Conservation (phyloP, 2,113 vertebrate species). For the Aptenodytes patagonicus region DNA sequence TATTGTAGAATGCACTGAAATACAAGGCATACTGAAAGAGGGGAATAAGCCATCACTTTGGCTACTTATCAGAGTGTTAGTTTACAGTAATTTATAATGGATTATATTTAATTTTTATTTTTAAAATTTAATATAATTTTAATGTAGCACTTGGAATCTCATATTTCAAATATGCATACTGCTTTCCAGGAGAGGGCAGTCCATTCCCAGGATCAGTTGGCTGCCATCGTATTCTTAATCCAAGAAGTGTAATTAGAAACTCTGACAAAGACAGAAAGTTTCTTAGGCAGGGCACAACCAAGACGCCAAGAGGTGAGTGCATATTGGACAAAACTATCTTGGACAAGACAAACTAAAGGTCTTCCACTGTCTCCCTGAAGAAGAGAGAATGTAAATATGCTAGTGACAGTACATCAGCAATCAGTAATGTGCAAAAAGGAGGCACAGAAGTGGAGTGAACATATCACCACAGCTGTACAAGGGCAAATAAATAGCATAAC, state of each 20-base stretch:
- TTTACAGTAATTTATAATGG: not conserved
- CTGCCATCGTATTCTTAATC: constrained; percentile 64
- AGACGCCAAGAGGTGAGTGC: constrained; percentile 82
- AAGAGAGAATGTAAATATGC: not conserved
- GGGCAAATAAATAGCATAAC: not conserved
- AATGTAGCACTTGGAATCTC: not conserved
- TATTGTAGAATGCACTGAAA: not conserved
- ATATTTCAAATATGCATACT: rapidly evolving
- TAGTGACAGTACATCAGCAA: not conserved
- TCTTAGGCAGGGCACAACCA: constrained; percentile 81
- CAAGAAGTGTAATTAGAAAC: constrained; percentile 77
- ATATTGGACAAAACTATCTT: constrained; percentile 78
- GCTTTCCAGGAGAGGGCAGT: not conserved
- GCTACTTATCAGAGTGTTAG: not conserved
- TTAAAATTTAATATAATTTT: not conserved
- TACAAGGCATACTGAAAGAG: not conserved
- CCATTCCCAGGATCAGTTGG: not conserved
- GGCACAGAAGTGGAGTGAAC: not conserved
- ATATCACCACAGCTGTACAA: not conserved
- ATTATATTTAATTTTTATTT: not conserved
- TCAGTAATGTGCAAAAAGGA: not conserved
- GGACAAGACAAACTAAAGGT: constrained; percentile 74
- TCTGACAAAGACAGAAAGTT: constrained; percentile 80
- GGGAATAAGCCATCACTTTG: not conserved
- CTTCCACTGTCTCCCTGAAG: constrained; percentile 81